Evolutionary conservation across 2,888 invertebrate species (phyloP), one percentile per base, ranked within the genome.

Genomic region (Agriopis aurantiaria): DNA sequence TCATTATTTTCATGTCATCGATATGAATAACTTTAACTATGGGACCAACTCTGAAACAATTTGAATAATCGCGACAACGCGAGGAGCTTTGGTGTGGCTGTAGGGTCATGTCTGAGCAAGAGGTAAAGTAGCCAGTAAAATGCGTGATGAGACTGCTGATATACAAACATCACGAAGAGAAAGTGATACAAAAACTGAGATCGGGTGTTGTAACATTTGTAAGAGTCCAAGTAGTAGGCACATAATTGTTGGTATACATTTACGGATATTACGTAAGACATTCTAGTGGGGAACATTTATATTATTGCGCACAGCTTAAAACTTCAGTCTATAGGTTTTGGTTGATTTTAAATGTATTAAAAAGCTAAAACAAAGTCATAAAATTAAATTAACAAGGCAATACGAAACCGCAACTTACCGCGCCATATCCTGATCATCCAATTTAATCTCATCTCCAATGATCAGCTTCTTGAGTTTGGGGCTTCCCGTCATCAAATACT

Each of bases 361-460:
- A 33, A 33, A 5, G 33, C 3, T 1, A 33, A 33, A 33, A 33
- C 33, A 33, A 33, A 1, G 3, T 33, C 1, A 3, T 33, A 33
- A 33, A 33, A 23, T 23, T 23, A 2, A 0, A 1, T 23, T 23
- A 23, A 2, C 41, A 41, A 3, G 6, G 3, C 1, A 8, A 0
- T 41, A 41, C 41, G 41, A 41, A 8, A 8, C 6, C 41, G 2
- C 2, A 23, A 80, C 89, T 86, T 85, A 96, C 96, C 96, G 93
- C 51, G 95, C 89, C 82, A 96, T 95, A 84, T 97, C 97, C 68
- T 96, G 96, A 82, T 97, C 97, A 66, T 95, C 96, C 80, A 97
- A 90, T 72, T 95, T 95, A 12, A 96, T 93, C 77, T 95, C 95
- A 80, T 96, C 96, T 0, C 96, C 96, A 2, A 96, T 95, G 51